Evolutionary conservation across 2,113 vertebrate genomes (phyloP).

Genomic region (Pantherophis guttatus): DNA sequence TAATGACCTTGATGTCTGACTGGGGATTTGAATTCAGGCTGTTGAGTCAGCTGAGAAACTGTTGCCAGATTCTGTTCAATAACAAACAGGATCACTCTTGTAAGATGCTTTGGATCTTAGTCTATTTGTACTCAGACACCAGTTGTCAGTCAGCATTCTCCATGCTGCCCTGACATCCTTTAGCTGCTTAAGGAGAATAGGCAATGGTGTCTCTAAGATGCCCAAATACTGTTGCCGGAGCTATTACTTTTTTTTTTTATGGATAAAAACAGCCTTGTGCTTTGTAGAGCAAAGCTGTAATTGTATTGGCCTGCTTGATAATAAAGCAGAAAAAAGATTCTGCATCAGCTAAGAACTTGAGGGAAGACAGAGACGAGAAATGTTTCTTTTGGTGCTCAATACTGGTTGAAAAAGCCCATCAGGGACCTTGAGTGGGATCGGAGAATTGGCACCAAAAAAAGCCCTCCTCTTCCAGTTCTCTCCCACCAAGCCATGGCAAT

Average conservation of each 20-base stretch:
- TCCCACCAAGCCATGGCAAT: not conserved
- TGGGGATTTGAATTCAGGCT: not conserved
- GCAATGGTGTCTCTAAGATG: not conserved
- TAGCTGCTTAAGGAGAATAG: not conserved
- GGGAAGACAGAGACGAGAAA: not conserved
- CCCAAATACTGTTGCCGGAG: not conserved
- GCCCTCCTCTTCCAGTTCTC: not conserved
- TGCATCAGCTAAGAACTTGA: not conserved
- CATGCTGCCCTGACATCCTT: not conserved
- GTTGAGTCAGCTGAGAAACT: not conserved
- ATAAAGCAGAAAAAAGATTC: not conserved
- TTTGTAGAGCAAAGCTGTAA: not conserved
- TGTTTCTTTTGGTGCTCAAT: not conserved
- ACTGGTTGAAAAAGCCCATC: not conserved
- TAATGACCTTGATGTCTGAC: not conserved
- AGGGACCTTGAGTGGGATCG: not conserved
- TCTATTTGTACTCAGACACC: not conserved
- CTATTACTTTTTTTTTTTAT: not conserved
- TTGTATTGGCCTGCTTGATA: not conserved
- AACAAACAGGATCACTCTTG: not conserved
- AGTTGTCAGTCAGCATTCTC: not conserved
- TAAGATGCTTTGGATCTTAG: not conserved
- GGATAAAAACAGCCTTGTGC: not conserved
- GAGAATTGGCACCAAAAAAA: not conserved
- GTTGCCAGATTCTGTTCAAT: not conserved